phyloP scores from a whole-genome alignment of 2,797 vertebrate species.

The Melopsittacus undulatus region DNA sequence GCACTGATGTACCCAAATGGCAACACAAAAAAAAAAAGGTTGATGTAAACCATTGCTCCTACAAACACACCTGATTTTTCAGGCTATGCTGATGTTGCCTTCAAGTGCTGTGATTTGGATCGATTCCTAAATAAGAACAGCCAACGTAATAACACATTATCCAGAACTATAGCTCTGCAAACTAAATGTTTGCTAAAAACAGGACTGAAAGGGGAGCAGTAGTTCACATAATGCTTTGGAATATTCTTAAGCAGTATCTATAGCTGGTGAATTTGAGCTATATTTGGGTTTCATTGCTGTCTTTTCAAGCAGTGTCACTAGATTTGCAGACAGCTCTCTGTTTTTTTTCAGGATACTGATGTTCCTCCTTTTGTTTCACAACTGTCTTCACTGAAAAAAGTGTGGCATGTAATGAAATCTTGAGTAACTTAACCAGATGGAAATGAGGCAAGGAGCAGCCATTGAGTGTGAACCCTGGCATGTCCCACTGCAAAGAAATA shows the following conservation, averaged over 20 bases:
- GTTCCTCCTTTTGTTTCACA: neutral
- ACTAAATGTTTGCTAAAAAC: conserved; percentile 43
- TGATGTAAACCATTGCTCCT: neutral
- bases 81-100: neutral
- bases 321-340: neutral
- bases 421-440: neutral
- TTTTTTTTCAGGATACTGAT: conserved; percentile 6
- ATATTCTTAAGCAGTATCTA: neutral
- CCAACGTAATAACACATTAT: neutral
- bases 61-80: neutral
- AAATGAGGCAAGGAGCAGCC: conserved; percentile 3
- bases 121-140: neutral
- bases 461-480: neutral
- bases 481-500: neutral
- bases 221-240: neutral
- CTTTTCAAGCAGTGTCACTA: neutral
- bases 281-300: conserved; percentile 30
- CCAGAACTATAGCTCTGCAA: neutral
- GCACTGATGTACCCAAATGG: no score
- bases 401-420: neutral
- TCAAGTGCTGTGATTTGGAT: conserved; percentile 17
- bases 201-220: neutral
- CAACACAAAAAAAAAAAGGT: neutral
- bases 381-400: neutral
- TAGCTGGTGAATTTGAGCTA: neutral